A percentile compares a stretch with the other conserved stretches of the same genome.
Conservation (phyloP, 2,113 vertebrate genomes). For the Pampusana beccarii region DNA sequence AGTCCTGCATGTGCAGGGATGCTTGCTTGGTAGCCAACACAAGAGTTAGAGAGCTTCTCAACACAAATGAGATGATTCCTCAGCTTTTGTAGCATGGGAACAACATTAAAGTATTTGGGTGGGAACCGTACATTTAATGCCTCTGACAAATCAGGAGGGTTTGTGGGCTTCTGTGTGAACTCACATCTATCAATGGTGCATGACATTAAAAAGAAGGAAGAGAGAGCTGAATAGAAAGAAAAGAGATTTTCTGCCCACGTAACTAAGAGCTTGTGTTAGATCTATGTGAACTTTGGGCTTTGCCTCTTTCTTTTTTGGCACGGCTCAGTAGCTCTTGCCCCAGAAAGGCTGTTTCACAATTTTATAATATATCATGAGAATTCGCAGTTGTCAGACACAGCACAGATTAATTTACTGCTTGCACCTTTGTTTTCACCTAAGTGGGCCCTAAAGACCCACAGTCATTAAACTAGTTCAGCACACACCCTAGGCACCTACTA, state of each 20-base stretch:
- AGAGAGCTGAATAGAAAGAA: neutral
- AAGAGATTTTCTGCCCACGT: neutral
- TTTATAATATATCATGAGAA: neutral
- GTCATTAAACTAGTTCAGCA: neutral
- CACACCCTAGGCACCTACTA: fast-evolving
- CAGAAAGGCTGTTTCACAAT: neutral
- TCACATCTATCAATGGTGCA: neutral
- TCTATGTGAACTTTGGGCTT: neutral
- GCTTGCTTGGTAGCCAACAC: neutral
- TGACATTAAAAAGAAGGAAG: neutral
- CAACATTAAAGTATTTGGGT: neutral
- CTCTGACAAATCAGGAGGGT: neutral
- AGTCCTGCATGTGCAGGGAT: neutral
- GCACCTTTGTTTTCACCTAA: neutral
- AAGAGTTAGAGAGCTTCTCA: neutral
- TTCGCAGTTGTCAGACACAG: neutral
- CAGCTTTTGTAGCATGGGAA: neutral
- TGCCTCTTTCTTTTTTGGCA: neutral
- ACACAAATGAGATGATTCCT: neutral
- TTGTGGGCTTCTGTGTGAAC: neutral
- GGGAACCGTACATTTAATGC: neutral
- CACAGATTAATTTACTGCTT: neutral
- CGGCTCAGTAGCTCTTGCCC: neutral
- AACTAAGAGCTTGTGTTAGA: neutral
- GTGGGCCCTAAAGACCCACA: too few relatives aligned